Percentiles rank a stretch among this genome's conserved stretches.
Conservation (phyloP, 1,140 invertebrate species). For the Danaus melanippus region DNA sequence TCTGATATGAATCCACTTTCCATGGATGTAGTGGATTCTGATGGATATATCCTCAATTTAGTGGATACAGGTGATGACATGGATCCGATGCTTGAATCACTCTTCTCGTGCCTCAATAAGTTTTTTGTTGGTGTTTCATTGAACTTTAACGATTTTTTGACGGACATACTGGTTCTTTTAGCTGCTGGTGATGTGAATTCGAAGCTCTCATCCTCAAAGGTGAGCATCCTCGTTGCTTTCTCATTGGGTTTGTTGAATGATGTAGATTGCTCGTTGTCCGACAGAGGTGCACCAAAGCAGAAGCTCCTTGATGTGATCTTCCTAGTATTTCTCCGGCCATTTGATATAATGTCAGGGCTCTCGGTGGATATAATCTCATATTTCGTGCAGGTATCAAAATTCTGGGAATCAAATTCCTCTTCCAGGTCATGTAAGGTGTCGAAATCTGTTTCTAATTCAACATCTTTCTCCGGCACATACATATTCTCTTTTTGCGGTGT, state of each 20-base stretch:
- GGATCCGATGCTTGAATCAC: slow-evolving; percentile 43
- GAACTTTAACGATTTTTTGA: slow-evolving; percentile 59
- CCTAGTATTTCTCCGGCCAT: slow-evolving; percentile 39
- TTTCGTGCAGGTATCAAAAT: slow-evolving; percentile 58
- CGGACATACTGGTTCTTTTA: slow-evolving; percentile 32
- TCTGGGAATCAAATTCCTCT: slow-evolving; percentile 54
- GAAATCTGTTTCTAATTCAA: slow-evolving; percentile 28
- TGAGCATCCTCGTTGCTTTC: slow-evolving; percentile 41
- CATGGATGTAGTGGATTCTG: slow-evolving; percentile 51
- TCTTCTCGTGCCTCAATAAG: slow-evolving; percentile 35
- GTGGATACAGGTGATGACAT: slow-evolving; percentile 32
- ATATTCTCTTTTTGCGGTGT: slow-evolving; percentile 26
- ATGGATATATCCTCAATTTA: slow-evolving; percentile 37
- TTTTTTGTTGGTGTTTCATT: slow-evolving; percentile 39
- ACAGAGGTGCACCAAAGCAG: slow-evolving; percentile 59
- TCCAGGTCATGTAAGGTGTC: slow-evolving; percentile 64
- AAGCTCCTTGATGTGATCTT: slow-evolving; percentile 54
- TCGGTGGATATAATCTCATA: slow-evolving; percentile 70
- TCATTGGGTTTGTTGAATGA: slow-evolving; percentile 50
- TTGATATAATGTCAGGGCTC: slow-evolving; percentile 61
- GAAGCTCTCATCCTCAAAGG: slow-evolving; percentile 51
- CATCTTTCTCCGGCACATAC: slow-evolving; percentile 44
- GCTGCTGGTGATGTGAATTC: slow-evolving; percentile 51
- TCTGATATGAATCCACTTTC: slow-evolving; percentile 62
- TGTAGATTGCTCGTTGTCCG: slow-evolving; percentile 51